Base-by-base conservation (phyloP, 2,113 vertebrate species). In the Cavia aperea region DNA sequence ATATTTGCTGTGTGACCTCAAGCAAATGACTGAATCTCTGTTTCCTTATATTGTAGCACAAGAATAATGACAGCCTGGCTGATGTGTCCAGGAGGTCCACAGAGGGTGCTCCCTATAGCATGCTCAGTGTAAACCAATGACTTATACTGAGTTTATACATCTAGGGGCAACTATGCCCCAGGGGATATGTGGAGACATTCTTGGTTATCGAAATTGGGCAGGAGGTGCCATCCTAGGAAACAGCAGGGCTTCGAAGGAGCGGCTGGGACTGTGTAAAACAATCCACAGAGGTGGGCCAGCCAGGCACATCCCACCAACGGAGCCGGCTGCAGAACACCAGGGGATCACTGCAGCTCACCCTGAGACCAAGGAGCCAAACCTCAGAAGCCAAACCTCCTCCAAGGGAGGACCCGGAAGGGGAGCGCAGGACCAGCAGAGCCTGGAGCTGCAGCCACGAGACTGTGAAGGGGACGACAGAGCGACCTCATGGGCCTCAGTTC, bases 271-370 rank as follows among this genome's bases (percentile, higher is more conserved):
- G 1, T 1, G 13, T 4, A 26, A 16, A 26, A 62, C 51, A 54
- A 39, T 13, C 11, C 0, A 16, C 19, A 79, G 43, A 36, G 26
- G 13, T 14, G 33, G 36, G 43, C 65, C 51, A 60, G 81, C 79
- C 12, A 1, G 0, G 43, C 26, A 60, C 11, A 5, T 4, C 3
- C 18, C 1, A 26, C 31, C 29, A 49, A 13, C 72, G 60, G 19
- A n/a, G 70, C 21, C 75, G 7, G 92, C 4, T 7, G 8, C 16
- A 33, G 60, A 29, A 77, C 0, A 18, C n/a, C 0, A 11, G 24
- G 65, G 1, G 13, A n/a, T 46, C 73, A 24, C 15, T 49, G 54
- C 13, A 2, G 39, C 2, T 29, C 2, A 26, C 56, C 54, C 18
- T 24, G 8, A 36, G 16, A 75, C 73, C 62, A 21, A 9, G 46